Evolutionary conservation across 2,113 vertebrate genomes (phyloP).

Genomic region (Herpetotheres cachinnans): DNA sequence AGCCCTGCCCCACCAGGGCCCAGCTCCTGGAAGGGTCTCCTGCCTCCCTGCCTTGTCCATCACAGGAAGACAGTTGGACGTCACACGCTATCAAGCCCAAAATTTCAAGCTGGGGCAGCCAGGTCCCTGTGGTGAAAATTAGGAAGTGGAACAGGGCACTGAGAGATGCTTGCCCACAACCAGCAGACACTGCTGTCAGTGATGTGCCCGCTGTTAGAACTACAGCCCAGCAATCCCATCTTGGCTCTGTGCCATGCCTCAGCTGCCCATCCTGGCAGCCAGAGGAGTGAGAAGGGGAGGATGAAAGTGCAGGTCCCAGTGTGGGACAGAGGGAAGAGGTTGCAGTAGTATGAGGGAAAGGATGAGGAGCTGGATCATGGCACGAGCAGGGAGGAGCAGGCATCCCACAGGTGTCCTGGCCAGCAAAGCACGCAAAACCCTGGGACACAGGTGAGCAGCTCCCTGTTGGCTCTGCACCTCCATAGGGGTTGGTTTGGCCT

Average conservation of each 20-base stretch:
- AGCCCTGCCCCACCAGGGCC: neutral
- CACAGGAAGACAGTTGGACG: neutral
- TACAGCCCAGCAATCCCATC: neutral
- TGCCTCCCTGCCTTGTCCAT: neutral
- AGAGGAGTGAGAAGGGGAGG: neutral
- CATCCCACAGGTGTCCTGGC: neutral
- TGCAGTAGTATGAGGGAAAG: neutral
- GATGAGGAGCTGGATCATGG: neutral
- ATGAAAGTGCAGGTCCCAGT: neutral
- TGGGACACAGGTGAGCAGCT: neutral
- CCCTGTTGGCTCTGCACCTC: neutral
- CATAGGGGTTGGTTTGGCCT: neutral
- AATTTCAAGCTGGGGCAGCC: neutral
- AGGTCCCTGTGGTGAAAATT: neutral
- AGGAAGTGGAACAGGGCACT: neutral
- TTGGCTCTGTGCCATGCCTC: neutral
- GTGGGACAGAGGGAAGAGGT: neutral
- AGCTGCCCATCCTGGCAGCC: neutral
- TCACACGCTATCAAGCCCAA: neutral
- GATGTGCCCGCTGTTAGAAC: rapidly evolving
- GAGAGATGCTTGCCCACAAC: neutral
- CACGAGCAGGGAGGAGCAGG: neutral
- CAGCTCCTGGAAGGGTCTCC: neutral
- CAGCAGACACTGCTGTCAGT: neutral
- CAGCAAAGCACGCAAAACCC: neutral